Conservation (phyloP, 1,140 invertebrate species). For the Dendrolimus kikuchii region DNA sequence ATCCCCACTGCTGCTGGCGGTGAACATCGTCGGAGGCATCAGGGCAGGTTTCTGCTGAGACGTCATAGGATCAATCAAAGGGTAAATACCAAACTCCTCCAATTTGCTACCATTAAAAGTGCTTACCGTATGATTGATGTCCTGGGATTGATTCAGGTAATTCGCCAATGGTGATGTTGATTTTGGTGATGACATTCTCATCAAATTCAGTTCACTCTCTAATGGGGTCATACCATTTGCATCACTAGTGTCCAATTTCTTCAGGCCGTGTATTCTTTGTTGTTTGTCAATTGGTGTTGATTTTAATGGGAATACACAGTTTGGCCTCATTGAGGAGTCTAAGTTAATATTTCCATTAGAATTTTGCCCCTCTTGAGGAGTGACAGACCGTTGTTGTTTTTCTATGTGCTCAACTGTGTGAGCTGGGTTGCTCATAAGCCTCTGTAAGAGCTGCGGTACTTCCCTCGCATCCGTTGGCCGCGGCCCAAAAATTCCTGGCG, state of each 20-base stretch:
- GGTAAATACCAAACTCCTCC: constrained; percentile 53
- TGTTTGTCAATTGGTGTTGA: constrained; percentile 60
- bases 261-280: constrained; percentile 43
- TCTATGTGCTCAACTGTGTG: constrained; percentile 91
- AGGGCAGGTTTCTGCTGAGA: constrained; percentile 78
- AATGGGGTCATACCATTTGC: constrained; percentile 57
- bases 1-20: constrained; percentile 46
- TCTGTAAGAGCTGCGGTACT: constrained; percentile 75
- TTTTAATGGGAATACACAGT: constrained; percentile 61
- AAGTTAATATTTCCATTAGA: constrained; percentile 52
- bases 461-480: constrained; percentile 62
- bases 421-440: constrained; percentile 85
- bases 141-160: constrained; percentile 64
- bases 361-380: constrained; percentile 73
- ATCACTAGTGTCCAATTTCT: constrained; percentile 44
- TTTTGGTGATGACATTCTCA: constrained; percentile 68
- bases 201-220: constrained; percentile 71
- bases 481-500: constrained; percentile 65
- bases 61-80: constrained; percentile 65
- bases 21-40: constrained; percentile 90
- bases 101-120: constrained; percentile 61
- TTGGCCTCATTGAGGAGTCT: constrained; percentile 44
- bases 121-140: constrained; percentile 43
- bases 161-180: constrained; percentile 64
- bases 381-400: constrained; percentile 85